phyloP scores from a whole-genome alignment of 2,888 invertebrate species.

The Drosophila incognita region DNA sequence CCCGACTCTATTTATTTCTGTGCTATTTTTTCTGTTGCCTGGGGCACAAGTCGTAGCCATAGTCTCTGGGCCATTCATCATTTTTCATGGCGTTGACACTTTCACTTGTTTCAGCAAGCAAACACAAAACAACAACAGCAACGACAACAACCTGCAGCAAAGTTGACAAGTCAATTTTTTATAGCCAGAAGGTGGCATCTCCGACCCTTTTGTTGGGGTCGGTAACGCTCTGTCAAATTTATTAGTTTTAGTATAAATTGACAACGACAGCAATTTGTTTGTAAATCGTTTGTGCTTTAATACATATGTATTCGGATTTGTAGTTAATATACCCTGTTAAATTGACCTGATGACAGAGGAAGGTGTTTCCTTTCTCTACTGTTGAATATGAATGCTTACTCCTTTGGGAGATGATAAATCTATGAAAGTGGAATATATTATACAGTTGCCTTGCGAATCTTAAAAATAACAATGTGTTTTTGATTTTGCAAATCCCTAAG shows the following conservation, averaged over 20 bases:
- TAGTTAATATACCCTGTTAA: constrained; percentile 22
- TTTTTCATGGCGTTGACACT: constrained; percentile 79
- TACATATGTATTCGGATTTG: constrained; percentile 12
- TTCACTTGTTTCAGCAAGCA: constrained; percentile 78
- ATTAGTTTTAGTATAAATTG: constrained; percentile 79
- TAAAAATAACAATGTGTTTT: background rate
- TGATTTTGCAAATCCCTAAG: background rate
- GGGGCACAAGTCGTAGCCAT: constrained; percentile 31
- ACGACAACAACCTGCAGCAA: constrained; percentile 37
- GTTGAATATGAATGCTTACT: background rate
- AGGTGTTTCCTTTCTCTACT: background rate
- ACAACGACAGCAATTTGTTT: constrained; percentile 72
- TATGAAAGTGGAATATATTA: background rate
- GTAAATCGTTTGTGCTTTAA: constrained; percentile 48
- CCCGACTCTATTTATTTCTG: constrained; percentile 40
- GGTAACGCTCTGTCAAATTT: constrained; percentile 75
- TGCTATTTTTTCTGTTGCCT: constrained; percentile 6
- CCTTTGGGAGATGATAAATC: background rate
- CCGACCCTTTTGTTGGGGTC: constrained; percentile 25
- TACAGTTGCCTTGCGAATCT: background rate
- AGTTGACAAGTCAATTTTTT: constrained; percentile 78
- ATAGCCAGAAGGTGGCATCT: constrained; percentile 26
- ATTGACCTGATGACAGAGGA: background rate
- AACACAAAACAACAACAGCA: constrained; percentile 31
- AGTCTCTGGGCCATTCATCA: constrained; percentile 73